Evolutionary conservation across 2,113 vertebrate species (phyloP), one percentile per base, ranked within the genome.

Genomic region (Orthonyx spaldingii): DNA sequence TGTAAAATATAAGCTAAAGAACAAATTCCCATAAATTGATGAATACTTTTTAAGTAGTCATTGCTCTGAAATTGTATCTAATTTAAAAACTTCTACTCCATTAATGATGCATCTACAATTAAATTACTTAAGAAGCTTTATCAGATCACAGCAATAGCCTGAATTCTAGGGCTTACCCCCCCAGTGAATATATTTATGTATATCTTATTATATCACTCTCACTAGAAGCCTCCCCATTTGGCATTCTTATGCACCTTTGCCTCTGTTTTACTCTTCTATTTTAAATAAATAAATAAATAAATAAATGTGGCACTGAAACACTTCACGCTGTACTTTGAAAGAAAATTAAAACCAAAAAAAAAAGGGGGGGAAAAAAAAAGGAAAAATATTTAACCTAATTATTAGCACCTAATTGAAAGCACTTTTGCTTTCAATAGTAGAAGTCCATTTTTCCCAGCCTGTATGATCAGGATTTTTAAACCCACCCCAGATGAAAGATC

Each of bases 51-150:
- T 44, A 89, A 85, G 85, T 82, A 93, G 74, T 91, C 87, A 37
- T 64, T 91, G 59, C 60, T 82, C 47, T 92, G 87, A 95, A 90
- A 69, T 93, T 63, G 70, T 93, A 85, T 59, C 65, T 87, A 88
- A 89, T 96, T 84, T 87, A 28, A 89, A 91, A 49, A 70, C 69
- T 93, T 69, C 76, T 89, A 78, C 74, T 97, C 92, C 94, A 72
- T 90, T 94, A 93, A 96, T 65, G 68, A 80, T 72, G 63, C 95
- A 94, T 94, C 95, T 68, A 47, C 94, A 97, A 96, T 97, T 97
- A 96, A 96, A 97, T 97, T 85, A 90, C 84, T 91, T 94, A 78
- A 93, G 90, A 92, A 82, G 59, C 64, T 94, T 94, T 78, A 96
- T 97, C 95, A 94, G 77, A 95, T 97, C 93, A 86, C 72, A 93